Percentiles rank a stretch among this genome's conserved stretches.
phyloP scores from a whole-genome alignment of 2,888 invertebrate species.

The Chrysotoxum bicinctum region DNA sequence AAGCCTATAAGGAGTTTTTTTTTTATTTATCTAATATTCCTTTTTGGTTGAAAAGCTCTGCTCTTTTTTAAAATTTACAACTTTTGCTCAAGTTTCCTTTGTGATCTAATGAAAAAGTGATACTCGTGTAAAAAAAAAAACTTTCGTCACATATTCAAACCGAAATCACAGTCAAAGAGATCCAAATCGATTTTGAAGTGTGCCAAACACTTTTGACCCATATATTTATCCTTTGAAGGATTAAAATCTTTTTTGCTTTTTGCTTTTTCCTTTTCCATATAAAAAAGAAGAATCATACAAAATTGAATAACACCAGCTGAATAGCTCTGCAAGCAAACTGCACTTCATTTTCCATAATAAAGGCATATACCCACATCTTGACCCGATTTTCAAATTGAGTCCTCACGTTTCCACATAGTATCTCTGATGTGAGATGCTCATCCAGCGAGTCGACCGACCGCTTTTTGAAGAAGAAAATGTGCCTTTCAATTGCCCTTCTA shows the following conservation, averaged over 20 bases:
- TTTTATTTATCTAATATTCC: background rate
- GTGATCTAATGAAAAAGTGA: background rate
- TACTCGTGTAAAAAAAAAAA: background rate
- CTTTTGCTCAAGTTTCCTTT: background rate
- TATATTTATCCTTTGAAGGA: background rate
- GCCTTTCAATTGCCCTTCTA: slow-evolving; percentile 49
- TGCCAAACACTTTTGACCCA: slow-evolving; percentile 6
- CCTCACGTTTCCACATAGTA: slow-evolving; percentile 12
- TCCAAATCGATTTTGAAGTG: background rate
- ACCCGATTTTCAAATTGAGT: slow-evolving; percentile 50
- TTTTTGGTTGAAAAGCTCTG: background rate
- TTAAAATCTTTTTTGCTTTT: background rate
- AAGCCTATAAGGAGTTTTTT: too few species aligned
- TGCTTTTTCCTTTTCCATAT: background rate
- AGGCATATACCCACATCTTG: slow-evolving; percentile 43
- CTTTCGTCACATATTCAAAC: background rate
- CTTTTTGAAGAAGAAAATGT: background rate
- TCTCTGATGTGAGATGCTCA: background rate
- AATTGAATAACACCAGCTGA: slow-evolving; percentile 24
- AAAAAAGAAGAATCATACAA: background rate
- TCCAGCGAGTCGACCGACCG: slow-evolving; percentile 22
- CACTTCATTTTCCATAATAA: slow-evolving; percentile 61
- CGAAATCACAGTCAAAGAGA: background rate
- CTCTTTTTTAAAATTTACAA: background rate
- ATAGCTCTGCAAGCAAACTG: slow-evolving; percentile 32